Base-by-base conservation (phyloP, 2,113 vertebrate genomes). In the Polyodon spathula region DNA sequence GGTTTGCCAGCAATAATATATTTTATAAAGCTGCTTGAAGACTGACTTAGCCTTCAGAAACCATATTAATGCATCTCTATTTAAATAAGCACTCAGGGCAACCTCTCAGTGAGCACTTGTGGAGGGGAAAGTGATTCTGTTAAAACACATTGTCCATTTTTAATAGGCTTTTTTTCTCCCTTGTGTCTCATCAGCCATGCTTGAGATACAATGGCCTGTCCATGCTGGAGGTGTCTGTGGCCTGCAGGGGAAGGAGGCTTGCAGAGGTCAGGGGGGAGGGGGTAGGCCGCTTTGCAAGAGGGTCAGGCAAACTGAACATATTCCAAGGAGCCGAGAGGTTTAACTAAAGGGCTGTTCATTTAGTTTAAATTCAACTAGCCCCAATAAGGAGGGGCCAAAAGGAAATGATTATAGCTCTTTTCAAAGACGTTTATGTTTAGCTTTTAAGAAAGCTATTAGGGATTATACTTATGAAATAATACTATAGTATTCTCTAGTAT, bases 301-400 rank as follows among this genome's bases (percentile, higher is more conserved):
- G 46, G 42, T 40, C 8, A 60, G 37, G 48, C 43, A 59, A 16
- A 59, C 51, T 63, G 62, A 58, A 62, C 64, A 58, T 70, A 7
- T 55, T 9, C 15, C 11, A 44, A 46, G 44, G 14, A 65, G 68
- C 68, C 54, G 61, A 64, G 69, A 66, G 68, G 68, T 6, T 10
- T 48, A 59, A 59, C 43, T 16, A 41, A 40, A 46, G 50, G 16
- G 40, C 69, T 48, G 64, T 67, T 66, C 69, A 65, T 58, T 66
- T 73, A 59, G 71, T 75, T 75, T 73, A 63, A 67, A 73, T 77
- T 66, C 63, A 68, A 75, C 60, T 67, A 70, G 69, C 67, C 66
- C 61, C 61, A 52, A 16, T 51, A 59, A 70, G 65, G 60, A 69
- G 50, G 62, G 61, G 66, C 68, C 71, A 62, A 62, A 67, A 68